These are phyloP conservation scores for Halcyon chelicuti DNA, from an alignment of 2,797 vertebrate species.

Conservation along the genomic window DNA sequence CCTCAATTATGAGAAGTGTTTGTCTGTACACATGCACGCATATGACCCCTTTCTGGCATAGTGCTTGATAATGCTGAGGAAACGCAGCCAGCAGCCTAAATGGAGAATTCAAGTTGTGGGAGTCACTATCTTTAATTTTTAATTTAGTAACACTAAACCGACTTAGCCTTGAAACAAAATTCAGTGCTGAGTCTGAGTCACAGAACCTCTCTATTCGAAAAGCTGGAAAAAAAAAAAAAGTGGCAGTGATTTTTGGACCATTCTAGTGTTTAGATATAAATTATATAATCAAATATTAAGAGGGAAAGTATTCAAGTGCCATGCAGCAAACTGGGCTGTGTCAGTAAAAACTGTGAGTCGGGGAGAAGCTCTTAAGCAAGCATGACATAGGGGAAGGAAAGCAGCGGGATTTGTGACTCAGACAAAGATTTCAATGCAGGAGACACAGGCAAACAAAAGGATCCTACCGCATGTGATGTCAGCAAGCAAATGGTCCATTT, in stretches of 20 bases:
- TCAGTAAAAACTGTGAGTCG: conserved; percentile 47
- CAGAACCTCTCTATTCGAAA: not conserved
- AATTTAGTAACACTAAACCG: conserved; percentile 26
- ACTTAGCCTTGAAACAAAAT: conserved; percentile 36
- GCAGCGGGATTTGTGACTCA: conserved; percentile 59
- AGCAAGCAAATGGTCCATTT: conserved; percentile 60
- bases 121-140: conserved; percentile 61
- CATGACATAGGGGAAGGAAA: conserved; percentile 42
- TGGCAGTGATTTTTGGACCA: not conserved
- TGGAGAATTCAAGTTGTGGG: conserved; percentile 55
- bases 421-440: conserved; percentile 66
- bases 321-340: conserved; percentile 33
- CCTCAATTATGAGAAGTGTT: conserved; percentile 37
- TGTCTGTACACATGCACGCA: not conserved
- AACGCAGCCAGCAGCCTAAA: conserved; percentile 56
- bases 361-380: conserved; percentile 59
- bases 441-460: conserved; percentile 72
- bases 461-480: conserved; percentile 67
- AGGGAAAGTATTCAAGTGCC: conserved; percentile 10
- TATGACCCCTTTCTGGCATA: conserved; percentile 25
- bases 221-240: not conserved
- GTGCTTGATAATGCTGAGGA: conserved; percentile 1
- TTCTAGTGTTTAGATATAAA: not conserved
- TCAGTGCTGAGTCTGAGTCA: conserved; percentile 26
- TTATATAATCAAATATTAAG: conserved; percentile 49